phyloP scores from a whole-genome alignment of 1,140 invertebrate species.

The Steinernema khuongi region DNA sequence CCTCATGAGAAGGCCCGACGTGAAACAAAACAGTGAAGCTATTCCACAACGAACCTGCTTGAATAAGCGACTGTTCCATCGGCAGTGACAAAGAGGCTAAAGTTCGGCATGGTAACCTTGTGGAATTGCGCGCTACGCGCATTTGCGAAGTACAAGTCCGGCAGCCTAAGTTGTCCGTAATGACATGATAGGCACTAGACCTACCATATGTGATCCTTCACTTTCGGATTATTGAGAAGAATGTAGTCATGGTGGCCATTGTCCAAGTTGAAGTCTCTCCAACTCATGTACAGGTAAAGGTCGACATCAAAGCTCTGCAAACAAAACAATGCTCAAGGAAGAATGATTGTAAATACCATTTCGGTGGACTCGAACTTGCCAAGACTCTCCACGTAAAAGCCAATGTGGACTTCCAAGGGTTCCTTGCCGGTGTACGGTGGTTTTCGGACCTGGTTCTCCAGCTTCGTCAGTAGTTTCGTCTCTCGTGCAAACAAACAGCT shows the following conservation, averaged over 20 bases:
- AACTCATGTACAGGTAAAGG: slow-evolving; percentile 41
- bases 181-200: background rate
- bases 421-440: too few relatives aligned
- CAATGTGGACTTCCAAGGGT: slow-evolving; percentile 31
- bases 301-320: too few relatives aligned
- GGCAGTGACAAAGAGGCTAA: slow-evolving; percentile 59
- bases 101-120: slow-evolving; percentile 67
- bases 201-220: too few relatives aligned
- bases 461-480: too few relatives aligned
- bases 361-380: slow-evolving; percentile 37
- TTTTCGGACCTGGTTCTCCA: too few relatives aligned
- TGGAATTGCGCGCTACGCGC: slow-evolving; percentile 93
- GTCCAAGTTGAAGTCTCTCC: slow-evolving; percentile 23
- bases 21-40: too few relatives aligned
- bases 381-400: slow-evolving; percentile 37
- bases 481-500: too few relatives aligned
- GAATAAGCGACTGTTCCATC: slow-evolving; percentile 62
- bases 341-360: slow-evolving; percentile 29
- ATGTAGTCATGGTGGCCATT: slow-evolving; percentile 30
- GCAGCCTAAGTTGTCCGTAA: too few relatives aligned
- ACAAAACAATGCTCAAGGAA: too few relatives aligned
- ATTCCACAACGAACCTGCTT: too few relatives aligned
- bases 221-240: slow-evolving; percentile 31
- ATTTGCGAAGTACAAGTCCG: slow-evolving; percentile 91
- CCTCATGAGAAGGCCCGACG: too few relatives aligned